Evolutionary conservation across 1,140 invertebrate species (phyloP).

Genomic region (Drosophila pectinifera): DNA sequence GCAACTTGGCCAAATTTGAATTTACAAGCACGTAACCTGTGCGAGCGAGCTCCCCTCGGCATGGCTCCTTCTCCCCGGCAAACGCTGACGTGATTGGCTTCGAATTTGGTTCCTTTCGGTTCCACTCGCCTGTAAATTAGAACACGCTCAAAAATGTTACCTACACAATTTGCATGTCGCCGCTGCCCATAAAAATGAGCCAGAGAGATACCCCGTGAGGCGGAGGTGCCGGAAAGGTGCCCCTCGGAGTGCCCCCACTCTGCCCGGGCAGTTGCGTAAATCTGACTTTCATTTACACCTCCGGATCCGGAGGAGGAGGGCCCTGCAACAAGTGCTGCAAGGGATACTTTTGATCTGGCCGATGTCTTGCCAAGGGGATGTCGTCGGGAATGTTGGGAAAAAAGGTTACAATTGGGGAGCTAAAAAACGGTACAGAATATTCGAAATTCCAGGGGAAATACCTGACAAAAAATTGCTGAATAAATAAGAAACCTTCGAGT

Average conservation of each 20-base stretch:
- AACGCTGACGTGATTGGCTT: conserved; percentile 67
- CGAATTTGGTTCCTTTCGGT: conserved; percentile 68
- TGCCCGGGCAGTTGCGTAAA: conserved; percentile 77
- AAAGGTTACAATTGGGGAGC: neutral
- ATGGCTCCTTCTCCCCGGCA: conserved; percentile 8
- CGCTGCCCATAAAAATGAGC: conserved; percentile 53
- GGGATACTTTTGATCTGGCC: conserved; percentile 64
- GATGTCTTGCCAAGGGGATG: conserved; percentile 32
- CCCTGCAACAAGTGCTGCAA: conserved; percentile 51
- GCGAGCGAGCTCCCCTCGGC: conserved; percentile 19
- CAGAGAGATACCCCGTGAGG: conserved; percentile 39
- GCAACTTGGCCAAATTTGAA: conserved; percentile 68
- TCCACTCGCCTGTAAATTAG: conserved; percentile 77
- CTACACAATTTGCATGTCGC: conserved; percentile 60
- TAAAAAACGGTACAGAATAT: neutral
- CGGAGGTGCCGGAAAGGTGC: neutral
- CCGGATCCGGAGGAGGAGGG: conserved; percentile 1
- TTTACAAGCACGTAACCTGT: conserved; percentile 81
- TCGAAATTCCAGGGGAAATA: neutral
- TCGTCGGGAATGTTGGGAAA: conserved; percentile 5
- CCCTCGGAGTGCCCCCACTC: too few relatives aligned
- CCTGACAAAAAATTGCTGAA: conserved; percentile 7
- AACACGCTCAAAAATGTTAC: conserved; percentile 67
- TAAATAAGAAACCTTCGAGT: neutral
- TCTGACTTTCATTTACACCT: conserved; percentile 78